A percentile compares a stretch with the other conserved stretches of the same genome.
Conservation (phyloP, 1,140 invertebrate species). For the Anagrus nilaparvatae region DNA sequence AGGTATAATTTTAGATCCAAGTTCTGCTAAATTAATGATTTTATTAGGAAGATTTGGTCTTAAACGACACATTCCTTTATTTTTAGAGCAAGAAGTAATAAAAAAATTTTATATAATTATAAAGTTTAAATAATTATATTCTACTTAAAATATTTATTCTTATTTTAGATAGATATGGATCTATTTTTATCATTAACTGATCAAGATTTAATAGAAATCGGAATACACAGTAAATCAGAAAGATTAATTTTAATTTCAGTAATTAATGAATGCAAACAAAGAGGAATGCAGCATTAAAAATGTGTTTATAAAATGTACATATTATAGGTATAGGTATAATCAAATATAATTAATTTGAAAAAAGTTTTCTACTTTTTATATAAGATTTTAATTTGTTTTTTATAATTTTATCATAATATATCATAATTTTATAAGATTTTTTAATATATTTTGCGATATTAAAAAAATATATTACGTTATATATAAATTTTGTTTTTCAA, state of each 20-base stretch:
- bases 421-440: too few relatives aligned
- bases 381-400: too few relatives aligned
- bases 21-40: conserved; percentile 24
- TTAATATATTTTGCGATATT: too few relatives aligned
- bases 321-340: too few relatives aligned
- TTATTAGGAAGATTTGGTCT: conserved; percentile 27
- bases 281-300: conserved; percentile 1
- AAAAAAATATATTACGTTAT: too few relatives aligned
- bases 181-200: conserved; percentile 32
- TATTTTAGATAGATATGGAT: conserved; percentile 32
- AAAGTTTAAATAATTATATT: conserved; percentile 1
- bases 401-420: too few relatives aligned
- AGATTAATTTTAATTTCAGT: conserved; percentile 24
- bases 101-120: conserved; percentile 2
- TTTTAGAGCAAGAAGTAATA: conserved; percentile 36
- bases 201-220: conserved; percentile 33
- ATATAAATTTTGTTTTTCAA: too few relatives aligned
- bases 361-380: too few relatives aligned
- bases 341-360: too few relatives aligned
- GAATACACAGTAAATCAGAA: conserved; percentile 28
- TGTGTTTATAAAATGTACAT: conserved; percentile 2
- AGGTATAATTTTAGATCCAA: conserved; percentile 24
- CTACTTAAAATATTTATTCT: conserved; percentile 9
- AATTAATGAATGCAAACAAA: conserved; percentile 22
- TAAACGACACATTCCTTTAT: conserved; percentile 25